Base-by-base conservation (phyloP, 2,797 vertebrate species). In the Acanthurus leucopareius region DNA sequence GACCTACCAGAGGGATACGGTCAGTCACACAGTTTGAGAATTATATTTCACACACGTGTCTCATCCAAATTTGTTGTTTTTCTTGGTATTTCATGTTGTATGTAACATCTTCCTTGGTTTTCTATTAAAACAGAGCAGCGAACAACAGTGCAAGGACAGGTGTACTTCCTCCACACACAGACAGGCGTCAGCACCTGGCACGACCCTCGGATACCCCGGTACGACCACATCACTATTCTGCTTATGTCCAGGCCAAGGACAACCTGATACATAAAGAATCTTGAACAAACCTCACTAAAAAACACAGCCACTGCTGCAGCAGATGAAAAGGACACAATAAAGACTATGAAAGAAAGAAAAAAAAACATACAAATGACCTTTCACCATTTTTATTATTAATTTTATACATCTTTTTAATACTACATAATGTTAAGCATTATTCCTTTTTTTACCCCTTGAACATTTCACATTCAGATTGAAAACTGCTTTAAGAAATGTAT, bases 131-230 rank as follows among this genome's bases (percentile, higher is more conserved):
- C 93, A 99, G 98, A 99, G 84, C 98, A 99, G 89, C 95, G 98
- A 89, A 99, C 98, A 65, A 99, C 98, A 1, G 97, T 99, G 71
- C 98, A 99, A 91, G 98, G 98, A 32, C 98, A 99, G 84, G 97
- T 99, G 85, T 99, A 99, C 91, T 99, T 99, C 92, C 95, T 99
- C 83, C 98, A 99, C 95, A 99, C 97, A 4, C 98, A 99, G 95
- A 99, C 98, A 0, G 98, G 98, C 42, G 98, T 99, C 81, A 99
- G 97, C 94, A 99, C 98, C 0, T 99, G 98, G 98, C 97, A 99
- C 0, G 98, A 99, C 92, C 98, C 98, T 63, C 96, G 98, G 91
- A 98, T 99, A 96, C 98, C 98, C 59, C 96, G 98, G 98, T 99
- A 93, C 32, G 71, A 70, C 28, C 22, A 15, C 57, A 47, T 45